These are phyloP conservation scores for Dendrocincla tyrannina DNA, from an alignment of 2,797 vertebrate species.

Conservation along the genomic window DNA sequence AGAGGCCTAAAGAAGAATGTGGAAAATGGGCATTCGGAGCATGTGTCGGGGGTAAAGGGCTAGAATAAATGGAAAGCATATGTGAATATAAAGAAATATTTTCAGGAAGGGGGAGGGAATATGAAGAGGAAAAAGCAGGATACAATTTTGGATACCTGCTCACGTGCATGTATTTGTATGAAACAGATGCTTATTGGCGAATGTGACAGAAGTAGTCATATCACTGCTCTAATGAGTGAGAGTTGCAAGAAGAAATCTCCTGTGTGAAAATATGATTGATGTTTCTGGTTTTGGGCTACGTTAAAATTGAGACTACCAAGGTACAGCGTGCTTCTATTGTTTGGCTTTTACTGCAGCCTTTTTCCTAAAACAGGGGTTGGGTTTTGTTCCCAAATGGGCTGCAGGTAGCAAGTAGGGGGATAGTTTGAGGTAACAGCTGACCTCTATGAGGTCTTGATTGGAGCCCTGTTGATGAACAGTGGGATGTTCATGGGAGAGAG, in stretches of 20 bases:
- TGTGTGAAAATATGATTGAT: not conserved
- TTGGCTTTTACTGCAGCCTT: not conserved
- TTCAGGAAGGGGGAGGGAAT: not conserved
- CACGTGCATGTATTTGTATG: not conserved
- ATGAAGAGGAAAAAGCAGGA: not conserved
- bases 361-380: not conserved
- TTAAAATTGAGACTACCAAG: not conserved
- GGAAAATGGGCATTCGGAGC: not conserved
- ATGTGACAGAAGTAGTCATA: not conserved
- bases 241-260: not conserved
- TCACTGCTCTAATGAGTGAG: not conserved
- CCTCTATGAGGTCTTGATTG: not conserved
- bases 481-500: not conserved
- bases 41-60: not conserved
- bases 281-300: not conserved
- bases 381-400: not conserved
- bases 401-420: not conserved
- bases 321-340: rapidly evolving
- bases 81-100: not conserved
- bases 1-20: slow-evolving; percentile 30
- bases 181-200: not conserved
- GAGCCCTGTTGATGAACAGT: rapidly evolving
- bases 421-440: not conserved
- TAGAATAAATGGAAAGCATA: slow-evolving; percentile 32
- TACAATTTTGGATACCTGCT: not conserved